Percentiles rank a stretch among this genome's conserved stretches.
Conservation (phyloP, 2,113 vertebrate genomes). For the Pollachius pollachius region DNA sequence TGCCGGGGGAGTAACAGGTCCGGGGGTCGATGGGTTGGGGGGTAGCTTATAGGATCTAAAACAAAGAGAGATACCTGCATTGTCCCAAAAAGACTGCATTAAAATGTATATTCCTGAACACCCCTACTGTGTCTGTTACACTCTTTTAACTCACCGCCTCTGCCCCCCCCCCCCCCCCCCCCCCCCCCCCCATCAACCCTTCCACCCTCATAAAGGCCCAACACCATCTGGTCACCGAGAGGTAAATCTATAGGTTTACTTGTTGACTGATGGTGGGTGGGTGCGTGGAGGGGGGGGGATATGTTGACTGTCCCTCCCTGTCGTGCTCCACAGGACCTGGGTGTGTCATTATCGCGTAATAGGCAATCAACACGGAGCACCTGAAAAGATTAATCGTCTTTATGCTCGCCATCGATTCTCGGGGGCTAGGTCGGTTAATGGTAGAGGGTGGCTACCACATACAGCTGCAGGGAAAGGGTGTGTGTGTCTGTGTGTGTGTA, state of each 20-base stretch:
- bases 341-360: conserved; percentile 77
- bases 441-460: conserved; percentile 58
- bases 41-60: not conserved
- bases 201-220: conserved; percentile 50
- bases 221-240: conserved; percentile 46
- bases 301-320: conserved; percentile 44
- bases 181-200: conserved; percentile 48
- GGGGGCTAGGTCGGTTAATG: conserved; percentile 65
- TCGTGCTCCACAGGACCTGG: conserved; percentile 52
- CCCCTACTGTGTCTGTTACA: conserved; percentile 36
- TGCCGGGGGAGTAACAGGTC: conserved; percentile 16
- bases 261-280: conserved; percentile 38
- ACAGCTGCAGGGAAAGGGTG: conserved; percentile 53
- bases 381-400: conserved; percentile 74
- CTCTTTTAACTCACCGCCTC: conserved; percentile 18
- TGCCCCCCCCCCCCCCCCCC: conserved; percentile 35
- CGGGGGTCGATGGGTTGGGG: conserved; percentile 32
- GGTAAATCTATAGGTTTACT: conserved; percentile 61
- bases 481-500: conserved; percentile 13
- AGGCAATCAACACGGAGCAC: conserved; percentile 73
- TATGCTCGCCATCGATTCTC: conserved; percentile 74
- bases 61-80: no score
- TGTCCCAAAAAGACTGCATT: not conserved
- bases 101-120: conserved; percentile 47
- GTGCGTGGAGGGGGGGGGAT: conserved; percentile 30